These are phyloP conservation scores for Halisarca cf. caerulea DNA, from an alignment of 37 sponge, comb jelly and placozoan species.

Conservation along the genomic window DNA sequence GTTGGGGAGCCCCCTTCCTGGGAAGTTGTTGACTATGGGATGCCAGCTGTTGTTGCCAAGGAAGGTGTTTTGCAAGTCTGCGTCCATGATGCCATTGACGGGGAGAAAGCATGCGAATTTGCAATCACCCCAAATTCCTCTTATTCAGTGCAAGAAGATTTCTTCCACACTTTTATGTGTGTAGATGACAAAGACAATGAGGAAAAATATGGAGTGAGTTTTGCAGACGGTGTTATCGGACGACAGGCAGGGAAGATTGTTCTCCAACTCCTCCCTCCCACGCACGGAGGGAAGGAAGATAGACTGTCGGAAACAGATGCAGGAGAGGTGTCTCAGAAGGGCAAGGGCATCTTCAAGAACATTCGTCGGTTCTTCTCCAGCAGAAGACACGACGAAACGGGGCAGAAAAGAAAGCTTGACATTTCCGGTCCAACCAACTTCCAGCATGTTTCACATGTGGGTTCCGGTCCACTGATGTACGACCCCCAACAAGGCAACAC, in stretches of 20 bases:
- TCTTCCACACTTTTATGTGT: conserved; percentile 15
- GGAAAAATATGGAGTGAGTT: neutral
- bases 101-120: neutral
- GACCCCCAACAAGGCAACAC: neutral
- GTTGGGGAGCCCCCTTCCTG: neutral
- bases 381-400: neutral
- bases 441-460: neutral
- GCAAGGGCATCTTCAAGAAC: neutral
- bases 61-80: neutral
- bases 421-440: conserved; percentile 1
- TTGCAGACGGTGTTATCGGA: neutral
- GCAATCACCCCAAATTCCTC: neutral
- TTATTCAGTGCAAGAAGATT: neutral
- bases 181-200: neutral
- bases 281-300: neutral
- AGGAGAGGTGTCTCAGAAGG: neutral
- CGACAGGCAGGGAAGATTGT: neutral
- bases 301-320: neutral
- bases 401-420: neutral
- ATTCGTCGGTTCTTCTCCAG: neutral
- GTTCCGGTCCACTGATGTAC: neutral
- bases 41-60: neutral
- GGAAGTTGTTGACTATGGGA: neutral
- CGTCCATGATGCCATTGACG: neutral
- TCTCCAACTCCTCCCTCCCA: neutral